Percentiles rank a stretch among this genome's conserved stretches.
Conservation (phyloP, 2,888 invertebrate species). For the Hirtodrosophila alboralis region DNA sequence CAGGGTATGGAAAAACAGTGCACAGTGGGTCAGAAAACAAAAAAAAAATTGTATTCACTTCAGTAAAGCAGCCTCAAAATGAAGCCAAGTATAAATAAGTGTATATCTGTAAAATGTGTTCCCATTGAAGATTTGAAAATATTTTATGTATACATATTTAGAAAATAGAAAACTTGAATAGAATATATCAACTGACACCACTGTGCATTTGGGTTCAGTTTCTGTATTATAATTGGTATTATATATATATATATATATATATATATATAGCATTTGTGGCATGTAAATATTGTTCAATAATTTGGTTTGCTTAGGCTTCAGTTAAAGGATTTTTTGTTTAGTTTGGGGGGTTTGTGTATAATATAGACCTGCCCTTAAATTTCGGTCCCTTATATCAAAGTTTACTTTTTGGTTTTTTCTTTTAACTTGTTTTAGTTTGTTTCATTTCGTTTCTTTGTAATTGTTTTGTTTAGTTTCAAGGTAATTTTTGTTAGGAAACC, state of each 20-base stretch:
- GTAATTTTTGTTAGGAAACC: slow-evolving; percentile 69
- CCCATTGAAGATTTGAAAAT: slow-evolving; percentile 33
- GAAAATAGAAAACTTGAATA: no score
- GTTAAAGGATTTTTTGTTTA: slow-evolving; percentile 27
- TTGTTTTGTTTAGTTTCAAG: slow-evolving; percentile 27
- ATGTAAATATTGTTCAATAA: slow-evolving; percentile 20
- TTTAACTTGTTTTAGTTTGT: slow-evolving; percentile 19
- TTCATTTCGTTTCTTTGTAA: slow-evolving; percentile 9
- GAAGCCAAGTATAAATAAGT: slow-evolving; percentile 19
- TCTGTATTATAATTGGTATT: slow-evolving; percentile 9
- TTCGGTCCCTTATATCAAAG: slow-evolving; percentile 80
- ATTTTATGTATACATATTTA: background rate
- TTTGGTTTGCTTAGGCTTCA: slow-evolving; percentile 22
- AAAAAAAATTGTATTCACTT: slow-evolving; percentile 1
- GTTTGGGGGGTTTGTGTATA: slow-evolving; percentile 70
- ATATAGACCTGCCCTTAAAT: slow-evolving; percentile 72
- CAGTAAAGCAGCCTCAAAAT: slow-evolving; percentile 13
- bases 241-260: no score
- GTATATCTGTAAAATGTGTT: slow-evolving; percentile 12
- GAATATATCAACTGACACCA: no score
- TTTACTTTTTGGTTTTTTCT: slow-evolving; percentile 35
- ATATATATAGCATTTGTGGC: slow-evolving; percentile 15
- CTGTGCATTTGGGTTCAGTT: slow-evolving; percentile 32
- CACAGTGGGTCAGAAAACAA: slow-evolving; percentile 36
- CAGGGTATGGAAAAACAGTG: slow-evolving; percentile 20